Conservation (phyloP, 2,113 vertebrate species). For the Rhabdomys dilectus region DNA sequence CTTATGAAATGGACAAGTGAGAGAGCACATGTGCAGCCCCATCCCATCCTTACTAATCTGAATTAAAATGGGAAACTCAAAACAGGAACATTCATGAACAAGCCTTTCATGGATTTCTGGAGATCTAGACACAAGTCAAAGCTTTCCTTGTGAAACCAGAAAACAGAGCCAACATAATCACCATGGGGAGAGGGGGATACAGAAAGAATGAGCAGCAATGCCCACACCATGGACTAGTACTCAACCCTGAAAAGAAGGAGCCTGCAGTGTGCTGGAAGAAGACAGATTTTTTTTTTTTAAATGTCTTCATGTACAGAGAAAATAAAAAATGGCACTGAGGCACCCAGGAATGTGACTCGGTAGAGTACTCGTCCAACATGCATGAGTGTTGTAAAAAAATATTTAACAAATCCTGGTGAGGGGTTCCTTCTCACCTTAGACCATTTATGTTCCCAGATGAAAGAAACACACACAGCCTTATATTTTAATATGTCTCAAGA, state of each 20-base stretch:
- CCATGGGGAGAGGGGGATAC: accelerated
- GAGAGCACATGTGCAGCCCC: no score
- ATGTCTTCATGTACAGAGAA: not conserved
- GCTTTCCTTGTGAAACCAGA: not conserved
- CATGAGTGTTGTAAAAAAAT: no score
- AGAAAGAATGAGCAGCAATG: not conserved
- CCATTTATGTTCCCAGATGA: no score
- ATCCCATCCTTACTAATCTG: not conserved
- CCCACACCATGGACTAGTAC: not conserved
- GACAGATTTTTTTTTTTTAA: no score
- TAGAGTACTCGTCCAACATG: not conserved
- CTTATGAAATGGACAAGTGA: not conserved
- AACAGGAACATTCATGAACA: not conserved
- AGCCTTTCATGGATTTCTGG: not conserved
- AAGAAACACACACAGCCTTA: no score
- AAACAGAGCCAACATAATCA: not conserved
- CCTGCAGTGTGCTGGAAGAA: not conserved
- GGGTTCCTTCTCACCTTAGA: no score
- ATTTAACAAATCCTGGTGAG: no score
- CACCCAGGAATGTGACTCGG: accelerated
- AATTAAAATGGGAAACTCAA: not conserved
- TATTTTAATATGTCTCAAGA: no score
- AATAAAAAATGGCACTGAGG: not conserved
- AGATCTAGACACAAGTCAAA: not conserved
- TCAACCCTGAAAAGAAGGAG: not conserved